Evolutionary conservation across 2,797 vertebrate genomes (phyloP).

Genomic region (Otolemur crassicaudatus): DNA sequence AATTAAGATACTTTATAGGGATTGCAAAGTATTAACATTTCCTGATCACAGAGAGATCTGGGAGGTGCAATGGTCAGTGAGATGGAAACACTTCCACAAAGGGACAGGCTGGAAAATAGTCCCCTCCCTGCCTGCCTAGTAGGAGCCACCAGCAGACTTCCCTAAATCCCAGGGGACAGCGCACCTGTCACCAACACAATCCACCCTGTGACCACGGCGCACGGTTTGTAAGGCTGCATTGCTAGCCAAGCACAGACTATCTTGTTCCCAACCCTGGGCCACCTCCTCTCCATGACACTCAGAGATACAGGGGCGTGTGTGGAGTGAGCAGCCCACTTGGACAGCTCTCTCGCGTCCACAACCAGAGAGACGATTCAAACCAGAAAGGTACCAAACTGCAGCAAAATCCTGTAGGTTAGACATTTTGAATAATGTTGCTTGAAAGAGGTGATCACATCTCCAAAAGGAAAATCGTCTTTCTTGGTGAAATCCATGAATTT

Average conservation of each 20-base stretch:
- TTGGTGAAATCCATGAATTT: background rate
- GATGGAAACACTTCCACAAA: background rate
- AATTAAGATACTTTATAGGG: background rate
- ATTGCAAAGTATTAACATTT: background rate
- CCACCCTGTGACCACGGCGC: rapidly evolving
- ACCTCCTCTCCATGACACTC: background rate
- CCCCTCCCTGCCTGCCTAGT: no score
- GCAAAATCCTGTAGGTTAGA: background rate
- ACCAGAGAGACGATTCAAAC: background rate
- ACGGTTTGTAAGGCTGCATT: no score
- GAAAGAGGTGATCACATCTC: background rate
- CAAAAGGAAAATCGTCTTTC: background rate
- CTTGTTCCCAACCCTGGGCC: no score
- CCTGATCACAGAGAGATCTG: background rate
- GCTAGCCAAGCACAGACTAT: no score
- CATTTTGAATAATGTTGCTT: background rate
- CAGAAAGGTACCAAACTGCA: background rate
- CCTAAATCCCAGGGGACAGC: rapidly evolving
- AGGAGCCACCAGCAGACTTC: rapidly evolving
- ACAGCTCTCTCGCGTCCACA: background rate
- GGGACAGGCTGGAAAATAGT: background rate
- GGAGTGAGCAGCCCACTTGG: background rate
- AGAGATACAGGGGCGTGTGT: background rate
- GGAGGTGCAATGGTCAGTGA: background rate
- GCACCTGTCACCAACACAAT: no score